Conservation (phyloP, 2,888 invertebrate genomes). For the Adelphocoris suturalis region DNA sequence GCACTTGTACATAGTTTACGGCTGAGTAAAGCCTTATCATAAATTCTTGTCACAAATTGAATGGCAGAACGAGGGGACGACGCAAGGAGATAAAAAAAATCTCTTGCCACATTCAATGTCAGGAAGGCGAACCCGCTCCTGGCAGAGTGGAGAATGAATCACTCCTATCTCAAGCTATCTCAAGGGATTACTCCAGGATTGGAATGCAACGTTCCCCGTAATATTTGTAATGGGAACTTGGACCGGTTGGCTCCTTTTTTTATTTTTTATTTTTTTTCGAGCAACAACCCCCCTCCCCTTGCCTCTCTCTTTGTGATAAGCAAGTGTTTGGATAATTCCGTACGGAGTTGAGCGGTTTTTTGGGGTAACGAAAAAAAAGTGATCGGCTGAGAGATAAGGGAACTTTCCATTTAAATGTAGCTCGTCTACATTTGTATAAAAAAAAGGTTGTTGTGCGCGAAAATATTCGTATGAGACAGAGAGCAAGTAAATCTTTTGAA, state of each 20-base stretch:
- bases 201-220: conserved; percentile 35
- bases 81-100: not conserved
- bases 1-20: not conserved
- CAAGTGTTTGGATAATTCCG: conserved; percentile 25
- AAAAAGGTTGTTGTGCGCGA: not conserved
- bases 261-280: not conserved
- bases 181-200: conserved; percentile 39
- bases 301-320: not conserved
- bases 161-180: conserved; percentile 30
- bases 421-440: not conserved
- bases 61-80: conserved; percentile 7
- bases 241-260: not conserved
- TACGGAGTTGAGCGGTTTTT: not conserved
- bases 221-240: conserved; percentile 42
- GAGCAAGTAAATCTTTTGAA: too few species aligned
- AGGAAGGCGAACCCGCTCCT: conserved; percentile 22
- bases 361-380: not conserved
- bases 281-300: not conserved
- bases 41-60: conserved; percentile 28
- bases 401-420: not conserved
- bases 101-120: conserved; percentile 33
- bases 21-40: not conserved
- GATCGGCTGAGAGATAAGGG: conserved; percentile 1
- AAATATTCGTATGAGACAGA: not conserved
- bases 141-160: conserved; percentile 23